These are phyloP conservation scores for Shargacucullia verbasci DNA, from an alignment of 2,888 invertebrate species.

Conservation along the genomic window DNA sequence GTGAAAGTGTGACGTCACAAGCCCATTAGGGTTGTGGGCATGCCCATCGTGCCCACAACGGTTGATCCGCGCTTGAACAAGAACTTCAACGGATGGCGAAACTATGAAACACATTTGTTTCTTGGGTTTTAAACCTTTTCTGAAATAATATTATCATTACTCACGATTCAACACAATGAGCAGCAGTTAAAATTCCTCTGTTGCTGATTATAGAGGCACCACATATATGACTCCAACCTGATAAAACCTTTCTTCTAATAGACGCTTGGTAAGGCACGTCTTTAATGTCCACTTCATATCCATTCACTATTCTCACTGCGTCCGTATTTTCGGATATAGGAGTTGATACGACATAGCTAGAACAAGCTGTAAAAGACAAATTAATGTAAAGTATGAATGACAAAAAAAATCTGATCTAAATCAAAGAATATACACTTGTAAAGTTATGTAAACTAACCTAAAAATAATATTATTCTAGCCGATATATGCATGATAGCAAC, in stretches of 20 bases:
- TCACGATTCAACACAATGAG: constrained; percentile 78
- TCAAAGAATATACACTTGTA: neutral
- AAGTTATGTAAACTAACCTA: constrained; percentile 56
- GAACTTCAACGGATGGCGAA: no score
- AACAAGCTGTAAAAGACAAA: constrained; percentile 38
- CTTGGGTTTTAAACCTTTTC: no score
- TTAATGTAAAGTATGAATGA: neutral
- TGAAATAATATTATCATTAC: constrained; percentile 32
- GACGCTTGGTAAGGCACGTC: constrained; percentile 82
- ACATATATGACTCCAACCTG: constrained; percentile 78
- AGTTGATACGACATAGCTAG: constrained; percentile 45
- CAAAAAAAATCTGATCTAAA: neutral
- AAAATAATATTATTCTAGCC: constrained; percentile 44
- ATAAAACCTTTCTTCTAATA: constrained; percentile 62
- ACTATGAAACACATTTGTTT: no score
- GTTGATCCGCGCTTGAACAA: no score
- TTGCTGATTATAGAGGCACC: constrained; percentile 76
- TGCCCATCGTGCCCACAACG: no score
- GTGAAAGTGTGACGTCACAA: no score
- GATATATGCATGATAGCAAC: constrained; percentile 63
- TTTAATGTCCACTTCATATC: constrained; percentile 77
- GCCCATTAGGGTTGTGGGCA: no score
- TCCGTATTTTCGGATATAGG: constrained; percentile 51
- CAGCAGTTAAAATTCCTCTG: constrained; percentile 77
- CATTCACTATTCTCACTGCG: constrained; percentile 80